A percentile compares a stretch with the other conserved stretches of the same genome.
Evolutionary conservation across 2,888 invertebrate species (phyloP).

Genomic region (Dolichopus griseipennis): DNA sequence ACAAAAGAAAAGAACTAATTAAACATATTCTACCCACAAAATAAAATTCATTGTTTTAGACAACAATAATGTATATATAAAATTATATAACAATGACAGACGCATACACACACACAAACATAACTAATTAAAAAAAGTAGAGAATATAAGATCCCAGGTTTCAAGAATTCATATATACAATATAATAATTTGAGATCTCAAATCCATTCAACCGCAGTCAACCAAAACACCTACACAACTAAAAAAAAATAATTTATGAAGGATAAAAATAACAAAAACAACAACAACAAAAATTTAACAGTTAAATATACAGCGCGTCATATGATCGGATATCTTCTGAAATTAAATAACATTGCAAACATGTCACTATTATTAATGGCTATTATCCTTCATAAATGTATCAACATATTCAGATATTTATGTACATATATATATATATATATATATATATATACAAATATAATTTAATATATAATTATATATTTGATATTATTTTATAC

Average conservation of each 20-base stretch:
- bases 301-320: background rate
- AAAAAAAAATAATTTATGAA: no score
- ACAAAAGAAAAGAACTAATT: background rate
- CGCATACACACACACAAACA: no score
- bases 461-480: background rate
- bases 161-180: no score
- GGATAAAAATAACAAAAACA: no score
- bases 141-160: no score
- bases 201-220: no score
- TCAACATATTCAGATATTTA: no score
- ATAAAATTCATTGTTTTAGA: background rate
- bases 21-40: background rate
- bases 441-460: background rate
- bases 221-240: no score
- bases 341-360: slow-evolving; percentile 2
- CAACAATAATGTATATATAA: background rate
- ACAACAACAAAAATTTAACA: background rate
- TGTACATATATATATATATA: background rate
- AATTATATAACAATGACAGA: background rate
- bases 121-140: no score
- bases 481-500: background rate
- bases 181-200: no score
- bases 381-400: background rate
- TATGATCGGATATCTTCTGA: slow-evolving; percentile 4
- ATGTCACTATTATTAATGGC: background rate